Base-by-base conservation (phyloP, 2,797 vertebrate species). In the Miichthys miiuy region DNA sequence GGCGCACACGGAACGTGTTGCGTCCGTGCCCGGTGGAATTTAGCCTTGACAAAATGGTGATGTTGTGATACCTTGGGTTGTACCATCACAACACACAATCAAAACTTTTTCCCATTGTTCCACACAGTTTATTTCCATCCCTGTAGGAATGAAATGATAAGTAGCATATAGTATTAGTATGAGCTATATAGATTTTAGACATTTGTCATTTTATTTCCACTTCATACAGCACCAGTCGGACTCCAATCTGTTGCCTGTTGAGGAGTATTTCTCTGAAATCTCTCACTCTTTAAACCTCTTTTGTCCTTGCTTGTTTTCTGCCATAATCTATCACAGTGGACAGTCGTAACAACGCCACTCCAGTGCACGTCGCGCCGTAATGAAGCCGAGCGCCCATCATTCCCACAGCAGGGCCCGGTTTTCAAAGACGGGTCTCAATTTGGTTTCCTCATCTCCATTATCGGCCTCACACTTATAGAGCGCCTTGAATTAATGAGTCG, bases 401-500 rank as follows among this genome's bases (percentile, higher is more conserved):
- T 72, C 82, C 56, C 76, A 64, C 68, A 34, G 50, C 72, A 18
- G 41, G 54, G 68, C 75, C 47, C 38, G 34, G 64, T 71, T 83
- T 82, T 81, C 78, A 72, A 75, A 82, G 77, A 81, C 62, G 46
- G 74, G 63, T 38, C 75, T 72, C 77, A 62, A 68, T 89, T 86
- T 78, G 80, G 25, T 52, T 38, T 82, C 68, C 80, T 63, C 79
- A n/a, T 87, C 82, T 83, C 79, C 83, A 79, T 86, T 87, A 81
- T 83, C 42, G 56, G 75, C 70, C 21, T 21, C 11, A 73, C 82
- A 72, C 79, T 84, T 75, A 77, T 70, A 67, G 48, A 85, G 52
- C n/a, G 68, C 62, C 66, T 83, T 50, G 82, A 80, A 74, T 90
- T 90, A 92, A 91, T 86, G 86, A 90, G 81, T 88, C 66, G 38